Conservation (phyloP, 2,888 invertebrate genomes). For the Troides oblongomaculatus region DNA sequence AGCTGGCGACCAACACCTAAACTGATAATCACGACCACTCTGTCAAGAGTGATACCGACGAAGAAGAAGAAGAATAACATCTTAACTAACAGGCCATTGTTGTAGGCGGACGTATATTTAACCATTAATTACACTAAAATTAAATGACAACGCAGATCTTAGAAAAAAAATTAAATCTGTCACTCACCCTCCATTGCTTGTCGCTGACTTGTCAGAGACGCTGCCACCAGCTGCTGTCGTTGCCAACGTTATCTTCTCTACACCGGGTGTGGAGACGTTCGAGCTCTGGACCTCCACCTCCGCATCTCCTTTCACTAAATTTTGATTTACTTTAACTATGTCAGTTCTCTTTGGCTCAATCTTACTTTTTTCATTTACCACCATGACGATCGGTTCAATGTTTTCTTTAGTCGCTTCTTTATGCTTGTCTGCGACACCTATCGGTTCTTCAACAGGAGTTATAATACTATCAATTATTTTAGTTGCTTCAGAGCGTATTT, state of each 20-base stretch:
- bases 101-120: too few species aligned
- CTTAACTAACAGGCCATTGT: too few species aligned
- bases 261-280: conserved; percentile 68
- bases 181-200: conserved; percentile 74
- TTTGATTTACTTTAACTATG: conserved; percentile 60
- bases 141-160: neutral
- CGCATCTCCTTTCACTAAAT: conserved; percentile 79
- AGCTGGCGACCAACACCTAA: too few species aligned
- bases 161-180: neutral
- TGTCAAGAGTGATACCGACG: too few species aligned
- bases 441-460: conserved; percentile 71
- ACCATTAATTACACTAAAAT: too few species aligned
- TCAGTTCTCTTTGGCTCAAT: conserved; percentile 46
- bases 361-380: conserved; percentile 67
- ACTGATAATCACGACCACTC: too few species aligned
- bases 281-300: conserved; percentile 82
- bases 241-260: conserved; percentile 48
- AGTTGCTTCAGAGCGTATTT: conserved; percentile 63
- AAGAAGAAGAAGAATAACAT: too few species aligned
- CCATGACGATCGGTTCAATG: conserved; percentile 68
- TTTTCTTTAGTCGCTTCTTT: conserved; percentile 45
- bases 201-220: conserved; percentile 62
- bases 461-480: conserved; percentile 73
- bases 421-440: conserved; percentile 44
- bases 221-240: conserved; percentile 57